Percentiles rank a stretch among this genome's conserved stretches.
phyloP scores from a whole-genome alignment of 2,888 invertebrate genomes.

The Ormyrus labotus region DNA sequence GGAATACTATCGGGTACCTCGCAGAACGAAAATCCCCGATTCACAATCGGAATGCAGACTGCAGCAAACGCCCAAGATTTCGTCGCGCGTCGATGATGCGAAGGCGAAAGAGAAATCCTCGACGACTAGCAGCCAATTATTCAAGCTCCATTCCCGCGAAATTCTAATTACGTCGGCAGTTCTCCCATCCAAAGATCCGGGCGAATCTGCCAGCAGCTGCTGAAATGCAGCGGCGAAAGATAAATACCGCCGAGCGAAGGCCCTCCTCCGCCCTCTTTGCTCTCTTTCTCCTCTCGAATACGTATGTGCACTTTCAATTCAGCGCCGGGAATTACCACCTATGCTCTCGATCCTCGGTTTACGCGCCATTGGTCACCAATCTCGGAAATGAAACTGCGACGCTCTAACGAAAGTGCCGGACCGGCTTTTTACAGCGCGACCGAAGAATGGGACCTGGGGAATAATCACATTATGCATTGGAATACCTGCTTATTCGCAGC shows the following conservation, averaged over 20 bases:
- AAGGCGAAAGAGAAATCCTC: slow-evolving; percentile 24
- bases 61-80: slow-evolving; percentile 24
- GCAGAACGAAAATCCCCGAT: background rate
- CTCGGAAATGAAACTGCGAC: slow-evolving; percentile 68
- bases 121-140: slow-evolving; percentile 47
- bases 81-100: slow-evolving; percentile 12
- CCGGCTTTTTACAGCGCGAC: slow-evolving; percentile 31
- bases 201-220: slow-evolving; percentile 49
- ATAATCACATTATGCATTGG: slow-evolving; percentile 65
- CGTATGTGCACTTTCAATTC: slow-evolving; percentile 45
- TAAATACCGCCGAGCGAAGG: slow-evolving; percentile 46
- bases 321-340: slow-evolving; percentile 48
- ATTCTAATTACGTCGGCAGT: slow-evolving; percentile 53
- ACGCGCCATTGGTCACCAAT: slow-evolving; percentile 71
- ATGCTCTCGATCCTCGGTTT: slow-evolving; percentile 57
- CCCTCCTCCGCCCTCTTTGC: background rate
- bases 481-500: background rate
- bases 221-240: slow-evolving; percentile 46
- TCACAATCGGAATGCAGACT: slow-evolving; percentile 14
- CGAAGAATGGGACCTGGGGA: slow-evolving; percentile 53
- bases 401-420: slow-evolving; percentile 39
- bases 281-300: background rate
- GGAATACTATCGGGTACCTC: too few species aligned
- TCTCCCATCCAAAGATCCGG: slow-evolving; percentile 37
- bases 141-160: slow-evolving; percentile 45